Base-by-base conservation (phyloP, 2,797 vertebrate species). In the Melanotaenia boesemani region DNA sequence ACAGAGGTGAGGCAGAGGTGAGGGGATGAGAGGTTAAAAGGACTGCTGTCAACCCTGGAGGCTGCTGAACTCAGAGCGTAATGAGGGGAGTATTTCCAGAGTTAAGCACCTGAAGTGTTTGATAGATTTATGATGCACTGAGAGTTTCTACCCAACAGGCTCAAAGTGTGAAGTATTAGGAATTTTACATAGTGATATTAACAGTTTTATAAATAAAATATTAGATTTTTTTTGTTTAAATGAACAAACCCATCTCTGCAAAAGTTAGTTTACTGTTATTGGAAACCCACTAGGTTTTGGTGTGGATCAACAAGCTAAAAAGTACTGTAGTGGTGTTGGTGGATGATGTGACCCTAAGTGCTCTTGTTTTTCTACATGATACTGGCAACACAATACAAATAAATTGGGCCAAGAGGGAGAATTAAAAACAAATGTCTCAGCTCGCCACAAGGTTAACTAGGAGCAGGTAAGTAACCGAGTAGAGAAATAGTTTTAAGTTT, bases 1-100 rank as follows among this genome's bases (percentile, higher is more conserved):
- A 34, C 69, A 66, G 68, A 83, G 81, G 80, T 79, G 64, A 88
- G 60, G 61, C 68, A 32, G 63, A 36, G 74, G 67, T 70, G 76
- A 83, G 55, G 22, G 54, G 39, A 61, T 63, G 50, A 63, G 69
- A 62, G 84, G 82, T 63, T 34, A 34, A 8, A 69, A 62, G 69
- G 58, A 64, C 71, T 12, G 32, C 13, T 12, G 67, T 72, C 13
- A 1, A 30, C 34, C 60, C 77, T 11, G 13, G 63, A 71, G 77
- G 74, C 69, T 10, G 62, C 52, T 46, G 48, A 8, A 8, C 59
- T 82, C 58, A 30, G 48, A 66, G 20, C 16, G 54, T 28, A 60
- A 18, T 16, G 37, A 69, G 36, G 26, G 28, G 71, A 9, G 26
- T 4, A 24, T 63, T 68, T 36, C 26, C 41, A 28, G 28, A 56